Evolutionary conservation across 2,888 invertebrate genomes (phyloP).

Genomic region (Andrena flavipes): DNA sequence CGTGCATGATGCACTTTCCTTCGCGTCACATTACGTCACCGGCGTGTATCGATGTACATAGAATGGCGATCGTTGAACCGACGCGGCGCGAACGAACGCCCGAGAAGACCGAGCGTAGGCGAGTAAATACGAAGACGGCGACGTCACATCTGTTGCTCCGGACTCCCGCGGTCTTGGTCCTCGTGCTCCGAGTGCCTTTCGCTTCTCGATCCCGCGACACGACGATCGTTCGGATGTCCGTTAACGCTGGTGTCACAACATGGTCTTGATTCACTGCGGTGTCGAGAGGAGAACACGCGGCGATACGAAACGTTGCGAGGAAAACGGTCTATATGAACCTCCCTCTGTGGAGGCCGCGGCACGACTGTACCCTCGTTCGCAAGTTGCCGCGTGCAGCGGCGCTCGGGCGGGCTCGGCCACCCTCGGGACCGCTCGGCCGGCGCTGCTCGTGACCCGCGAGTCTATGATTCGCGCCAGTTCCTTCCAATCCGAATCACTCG

Average conservation of each 20-base stretch:
- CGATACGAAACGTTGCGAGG: conserved; percentile 13
- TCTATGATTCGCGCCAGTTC: conserved; percentile 60
- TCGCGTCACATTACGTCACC: conserved; percentile 58
- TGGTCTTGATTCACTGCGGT: background rate
- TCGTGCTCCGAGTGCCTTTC: background rate
- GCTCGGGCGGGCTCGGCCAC: conserved; percentile 70
- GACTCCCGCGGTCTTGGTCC: conserved; percentile 13
- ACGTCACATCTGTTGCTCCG: conserved; percentile 72
- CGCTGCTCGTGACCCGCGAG: conserved; percentile 62
- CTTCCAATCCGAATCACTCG: conserved; percentile 64
- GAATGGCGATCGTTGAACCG: conserved; percentile 45
- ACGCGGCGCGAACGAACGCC: conserved; percentile 30
- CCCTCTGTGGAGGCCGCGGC: conserved; percentile 81
- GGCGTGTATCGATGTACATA: conserved; percentile 1
- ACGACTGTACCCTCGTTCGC: conserved; percentile 80
- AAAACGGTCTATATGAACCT: conserved; percentile 66
- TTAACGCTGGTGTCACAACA: conserved; percentile 39
- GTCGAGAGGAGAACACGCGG: conserved; percentile 16
- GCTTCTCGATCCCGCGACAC: conserved; percentile 15
- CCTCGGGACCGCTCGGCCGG: conserved; percentile 69
- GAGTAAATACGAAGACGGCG: conserved; percentile 71
- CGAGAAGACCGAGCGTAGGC: conserved; percentile 59
- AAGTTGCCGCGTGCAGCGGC: conserved; percentile 78
- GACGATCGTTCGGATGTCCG: background rate
- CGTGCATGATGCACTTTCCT: conserved; percentile 50